Evolutionary conservation across 2,888 invertebrate species (phyloP), one percentile per base, ranked within the genome.

Genomic region (Tipula vernalis): DNA sequence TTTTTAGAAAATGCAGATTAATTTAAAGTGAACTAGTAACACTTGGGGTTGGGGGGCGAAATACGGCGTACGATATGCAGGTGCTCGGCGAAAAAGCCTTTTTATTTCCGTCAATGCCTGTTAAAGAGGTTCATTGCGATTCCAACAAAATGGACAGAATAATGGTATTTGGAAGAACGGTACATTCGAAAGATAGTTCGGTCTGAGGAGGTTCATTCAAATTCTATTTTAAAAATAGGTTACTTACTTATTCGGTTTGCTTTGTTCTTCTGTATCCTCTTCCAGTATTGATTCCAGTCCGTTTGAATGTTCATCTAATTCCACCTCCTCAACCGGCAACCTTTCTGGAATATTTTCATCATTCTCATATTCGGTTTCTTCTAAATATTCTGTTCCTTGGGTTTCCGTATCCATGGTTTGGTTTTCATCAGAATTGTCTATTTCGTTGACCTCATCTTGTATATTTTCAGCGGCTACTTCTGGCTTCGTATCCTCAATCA

Each of bases 361-460:
- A 15, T 84, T 36, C 13, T 39, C n/a, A 84, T 6, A 84, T 84
- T 84, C 84, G 41, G 41, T 13, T n/a, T 84, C 84, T n/a, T 84
- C 84, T 15, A 84, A 10, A 84, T 84, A 84, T 39, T 84, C 84
- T 10, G 71, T 28, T n/a, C 15, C 84, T 39, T 36, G 84, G 3
- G 36, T 36, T 39, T 84, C 84, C 5, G 84, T 41, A 39, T 84
- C 84, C 39, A 84, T 84, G 0, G 41, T 39, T 84, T 15, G 36
- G 12, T 36, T 39, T 39, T 84, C 84, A 39, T 84, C 84, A 39
- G 36, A n/a, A 84, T 84, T 84, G 0, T 84, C 84, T 39, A 15
- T 6, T 8, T 39, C 41, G n/a, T 84, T 41, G 2, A 2, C 6
- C 93, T 90, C n/a, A 91, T 91, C 86, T 89, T 89, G 3, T 90